Evolutionary conservation across 1,140 invertebrate species (phyloP).

Genomic region (Drosophila quadrilineata): DNA sequence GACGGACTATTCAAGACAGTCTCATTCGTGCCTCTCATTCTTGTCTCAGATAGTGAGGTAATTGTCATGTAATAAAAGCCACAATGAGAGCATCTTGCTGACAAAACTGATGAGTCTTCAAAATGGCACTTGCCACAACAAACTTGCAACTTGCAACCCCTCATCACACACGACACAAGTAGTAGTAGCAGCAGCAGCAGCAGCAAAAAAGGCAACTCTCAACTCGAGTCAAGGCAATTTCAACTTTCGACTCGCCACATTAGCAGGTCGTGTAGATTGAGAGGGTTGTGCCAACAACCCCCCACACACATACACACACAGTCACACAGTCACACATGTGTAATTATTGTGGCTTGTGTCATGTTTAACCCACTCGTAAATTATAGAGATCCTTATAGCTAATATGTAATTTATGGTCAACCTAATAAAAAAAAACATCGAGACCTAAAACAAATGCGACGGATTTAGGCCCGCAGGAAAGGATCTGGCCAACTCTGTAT

Average conservation of each 20-base stretch:
- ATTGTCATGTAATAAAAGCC: slow-evolving; percentile 74
- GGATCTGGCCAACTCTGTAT: slow-evolving; percentile 52
- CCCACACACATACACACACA: too few relatives aligned
- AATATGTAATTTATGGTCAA: slow-evolving; percentile 73
- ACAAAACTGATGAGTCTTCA: slow-evolving; percentile 20
- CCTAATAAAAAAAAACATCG: slow-evolving; percentile 5
- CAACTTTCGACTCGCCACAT: too few relatives aligned
- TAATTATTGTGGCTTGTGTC: slow-evolving; percentile 50
- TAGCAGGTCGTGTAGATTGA: too few relatives aligned
- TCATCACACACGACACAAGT: too few relatives aligned
- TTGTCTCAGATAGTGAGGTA: slow-evolving; percentile 68
- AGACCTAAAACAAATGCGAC: slow-evolving; percentile 63
- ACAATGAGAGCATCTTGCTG: slow-evolving; percentile 5
- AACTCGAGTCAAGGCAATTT: too few relatives aligned
- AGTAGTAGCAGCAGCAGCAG: too few relatives aligned
- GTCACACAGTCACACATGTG: too few relatives aligned
- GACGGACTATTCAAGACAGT: too few relatives aligned
- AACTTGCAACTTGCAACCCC: slow-evolving; percentile 50
- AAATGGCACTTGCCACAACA: slow-evolving; percentile 22
- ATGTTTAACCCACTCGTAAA: slow-evolving; percentile 70
- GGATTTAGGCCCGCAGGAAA: slow-evolving; percentile 52
- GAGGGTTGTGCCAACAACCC: too few relatives aligned
- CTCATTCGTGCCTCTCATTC: too few relatives aligned
- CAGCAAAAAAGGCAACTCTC: too few relatives aligned
- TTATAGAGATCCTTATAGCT: slow-evolving; percentile 75